phyloP scores from a whole-genome alignment of 2,888 invertebrate species.

The Ellobium chinense region DNA sequence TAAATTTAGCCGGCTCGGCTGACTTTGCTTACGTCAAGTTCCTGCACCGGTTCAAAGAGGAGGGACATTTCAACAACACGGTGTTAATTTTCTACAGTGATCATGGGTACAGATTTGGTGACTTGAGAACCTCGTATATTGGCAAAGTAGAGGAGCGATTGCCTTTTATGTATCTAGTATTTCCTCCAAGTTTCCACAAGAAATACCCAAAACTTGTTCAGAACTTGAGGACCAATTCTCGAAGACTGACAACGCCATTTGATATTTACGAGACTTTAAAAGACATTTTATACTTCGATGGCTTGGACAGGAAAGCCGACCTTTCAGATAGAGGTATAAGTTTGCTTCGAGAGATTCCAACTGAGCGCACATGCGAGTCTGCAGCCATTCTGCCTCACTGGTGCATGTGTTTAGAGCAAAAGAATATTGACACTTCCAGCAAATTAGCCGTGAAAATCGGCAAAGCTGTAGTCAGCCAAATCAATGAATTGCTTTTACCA shows the following conservation, averaged over 20 bases:
- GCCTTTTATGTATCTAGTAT: slow-evolving; percentile 87
- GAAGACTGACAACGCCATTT: slow-evolving; percentile 88
- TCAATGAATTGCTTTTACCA: slow-evolving; percentile 84
- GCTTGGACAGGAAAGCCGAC: slow-evolving; percentile 45
- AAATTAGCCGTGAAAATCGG: slow-evolving; percentile 82
- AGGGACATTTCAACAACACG: slow-evolving; percentile 68
- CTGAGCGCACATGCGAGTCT: slow-evolving; percentile 86
- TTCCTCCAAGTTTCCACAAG: slow-evolving; percentile 87
- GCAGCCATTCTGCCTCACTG: slow-evolving; percentile 88
- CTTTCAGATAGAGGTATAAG: slow-evolving; percentile 80
- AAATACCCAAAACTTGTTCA: slow-evolving; percentile 83
- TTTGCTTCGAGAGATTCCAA: slow-evolving; percentile 87
- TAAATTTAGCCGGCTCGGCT: slow-evolving; percentile 88
- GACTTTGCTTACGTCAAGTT: slow-evolving; percentile 85
- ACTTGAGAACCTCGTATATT: slow-evolving; percentile 89
- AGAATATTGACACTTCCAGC: slow-evolving; percentile 71
- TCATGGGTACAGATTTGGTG: slow-evolving; percentile 93
- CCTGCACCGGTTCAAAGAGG: slow-evolving; percentile 80
- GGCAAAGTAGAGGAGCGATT: slow-evolving; percentile 89
- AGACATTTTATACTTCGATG: slow-evolving; percentile 81
- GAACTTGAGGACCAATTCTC: slow-evolving; percentile 85
- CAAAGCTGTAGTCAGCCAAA: slow-evolving; percentile 82
- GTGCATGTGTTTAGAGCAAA: slow-evolving; percentile 62
- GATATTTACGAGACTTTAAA: slow-evolving; percentile 90
- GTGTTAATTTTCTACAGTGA: slow-evolving; percentile 85